These are phyloP conservation scores for Cryptoleucopteryx plumbea DNA, from an alignment of 2,113 vertebrate species.

Conservation along the genomic window DNA sequence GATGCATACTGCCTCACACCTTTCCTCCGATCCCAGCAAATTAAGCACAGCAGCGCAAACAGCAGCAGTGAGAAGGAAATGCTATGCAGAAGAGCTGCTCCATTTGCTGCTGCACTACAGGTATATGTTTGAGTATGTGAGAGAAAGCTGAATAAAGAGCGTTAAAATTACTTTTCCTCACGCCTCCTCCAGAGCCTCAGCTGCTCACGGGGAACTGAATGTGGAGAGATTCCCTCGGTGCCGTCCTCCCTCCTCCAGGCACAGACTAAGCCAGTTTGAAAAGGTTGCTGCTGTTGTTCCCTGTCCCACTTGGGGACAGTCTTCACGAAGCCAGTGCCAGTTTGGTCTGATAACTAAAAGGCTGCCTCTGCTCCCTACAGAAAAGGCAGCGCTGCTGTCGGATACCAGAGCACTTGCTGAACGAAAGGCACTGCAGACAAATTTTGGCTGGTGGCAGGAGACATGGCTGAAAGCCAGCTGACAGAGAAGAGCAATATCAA, in stretches of 20 bases:
- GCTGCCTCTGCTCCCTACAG: background rate
- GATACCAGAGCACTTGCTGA: background rate
- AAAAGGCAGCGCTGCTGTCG: background rate
- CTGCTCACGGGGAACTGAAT: background rate
- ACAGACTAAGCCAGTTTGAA: background rate
- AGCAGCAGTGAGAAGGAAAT: slow-evolving; percentile 18
- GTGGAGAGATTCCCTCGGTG: background rate
- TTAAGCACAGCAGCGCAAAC: slow-evolving; percentile 48
- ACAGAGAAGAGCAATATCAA: slow-evolving; percentile 3
- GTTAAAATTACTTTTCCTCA: background rate
- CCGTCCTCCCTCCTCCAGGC: background rate
- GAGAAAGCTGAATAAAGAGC: background rate
- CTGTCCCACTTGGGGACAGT: background rate
- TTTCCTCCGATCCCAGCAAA: slow-evolving; percentile 29
- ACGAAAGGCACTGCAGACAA: background rate
- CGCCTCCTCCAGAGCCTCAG: background rate
- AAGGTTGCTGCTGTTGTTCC: background rate
- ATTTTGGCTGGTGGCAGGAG: slow-evolving; percentile 43
- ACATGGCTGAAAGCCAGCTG: slow-evolving; percentile 51
- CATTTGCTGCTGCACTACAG: background rate
- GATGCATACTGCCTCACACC: slow-evolving; percentile 43
- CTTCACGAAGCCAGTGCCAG: background rate
- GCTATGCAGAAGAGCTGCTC: background rate
- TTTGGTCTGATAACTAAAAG: background rate
- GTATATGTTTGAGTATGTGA: background rate